These are phyloP conservation scores for Galerucella nymphaeae DNA, from an alignment of 2,888 invertebrate genomes.

Conservation along the genomic window DNA sequence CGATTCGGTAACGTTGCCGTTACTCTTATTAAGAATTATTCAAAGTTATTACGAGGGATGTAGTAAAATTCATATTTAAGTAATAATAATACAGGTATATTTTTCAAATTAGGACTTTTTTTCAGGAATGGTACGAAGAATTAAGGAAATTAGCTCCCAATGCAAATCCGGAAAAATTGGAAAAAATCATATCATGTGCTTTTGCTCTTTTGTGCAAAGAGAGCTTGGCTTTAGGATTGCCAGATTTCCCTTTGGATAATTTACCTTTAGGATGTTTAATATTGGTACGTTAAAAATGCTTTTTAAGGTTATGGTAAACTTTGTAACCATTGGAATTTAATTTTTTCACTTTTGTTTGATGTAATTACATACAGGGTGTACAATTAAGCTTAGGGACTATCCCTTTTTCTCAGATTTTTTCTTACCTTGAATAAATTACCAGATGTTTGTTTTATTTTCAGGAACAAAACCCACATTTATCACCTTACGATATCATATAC, in stretches of 20 bases:
- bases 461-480: conserved; percentile 76
- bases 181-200: conserved; percentile 79
- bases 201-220: conserved; percentile 84
- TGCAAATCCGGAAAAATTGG: conserved; percentile 69
- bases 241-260: conserved; percentile 92
- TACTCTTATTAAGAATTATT: too few species aligned
- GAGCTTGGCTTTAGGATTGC: conserved; percentile 76
- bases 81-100: background rate
- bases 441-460: conserved; percentile 63
- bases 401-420: too few species aligned
- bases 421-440: background rate
- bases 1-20: too few species aligned
- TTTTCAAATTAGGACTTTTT: conserved; percentile 35
- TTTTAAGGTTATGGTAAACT: too few species aligned
- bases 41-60: background rate
- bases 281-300: conserved; percentile 67
- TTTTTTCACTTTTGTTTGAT: too few species aligned
- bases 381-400: too few species aligned
- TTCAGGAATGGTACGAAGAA: conserved; percentile 70
- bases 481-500: conserved; percentile 76
- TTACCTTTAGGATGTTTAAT: conserved; percentile 69
- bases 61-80: too few species aligned
- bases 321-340: too few species aligned
- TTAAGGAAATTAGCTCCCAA: conserved; percentile 67
- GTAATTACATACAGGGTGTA: too few species aligned